Base-by-base conservation (phyloP, 2,113 vertebrate genomes). In the Balaeniceps rex region DNA sequence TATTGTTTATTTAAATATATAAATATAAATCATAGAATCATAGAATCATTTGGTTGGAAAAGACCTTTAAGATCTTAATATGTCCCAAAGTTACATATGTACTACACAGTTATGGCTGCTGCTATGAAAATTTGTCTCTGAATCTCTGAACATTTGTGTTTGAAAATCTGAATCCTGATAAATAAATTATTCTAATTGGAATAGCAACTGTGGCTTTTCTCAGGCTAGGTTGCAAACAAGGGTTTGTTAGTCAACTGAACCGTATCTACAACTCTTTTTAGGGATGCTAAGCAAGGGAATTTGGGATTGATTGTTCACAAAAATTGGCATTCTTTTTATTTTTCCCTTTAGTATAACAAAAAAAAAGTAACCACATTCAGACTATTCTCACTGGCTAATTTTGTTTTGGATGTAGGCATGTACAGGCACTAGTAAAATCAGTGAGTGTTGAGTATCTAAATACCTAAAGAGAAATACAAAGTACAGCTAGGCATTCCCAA, bases 101-200 rank as follows among this genome's bases (percentile, higher is more conserved):
- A 55, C 36, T 16, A 28, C 10, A 47, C 14, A 80, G n/a, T 78
- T 84, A 57, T 24, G 49, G 51, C 78, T 92, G 66, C n/a, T 95
- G 69, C 31, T 70, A n/a, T 74, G 64, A 86, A 95, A 92, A 85
- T 77, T 77, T 90, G 15, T 61, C 64, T 81, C 52, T 87, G 47
- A 91, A 66, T 57, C 24, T 75, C 57, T 46, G 38, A 94, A 89
- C 22, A 60, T 76, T 83, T 91, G 58, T 80, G 17, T 92, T 90
- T 95, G 82, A 95, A 96, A 97, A 94, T 87, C 55, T 96, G 74
- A 96, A 88, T 95, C 64, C 65, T 95, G 95, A 91, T 95, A 97
- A 98, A 95, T 77, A 96, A 96, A 95, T 97, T 96, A 96, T 87
- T 96, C 96, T 94, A 71, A 83, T 54, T 94, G 54, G 64, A 95